Evolutionary conservation across 2,113 vertebrate genomes (phyloP).

Genomic region (Hipposideros armiger): DNA sequence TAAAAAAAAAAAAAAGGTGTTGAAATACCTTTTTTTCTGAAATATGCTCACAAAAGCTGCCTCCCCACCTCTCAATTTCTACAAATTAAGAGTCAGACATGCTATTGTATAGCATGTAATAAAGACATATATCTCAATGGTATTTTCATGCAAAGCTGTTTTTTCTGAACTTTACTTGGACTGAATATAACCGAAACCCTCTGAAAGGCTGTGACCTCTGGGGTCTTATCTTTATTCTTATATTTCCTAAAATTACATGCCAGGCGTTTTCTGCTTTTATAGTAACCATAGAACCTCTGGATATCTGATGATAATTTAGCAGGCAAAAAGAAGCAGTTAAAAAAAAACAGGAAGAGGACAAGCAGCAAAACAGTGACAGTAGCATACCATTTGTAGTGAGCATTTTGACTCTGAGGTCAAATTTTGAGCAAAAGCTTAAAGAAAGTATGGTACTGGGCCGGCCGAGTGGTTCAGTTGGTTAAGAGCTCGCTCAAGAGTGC

Average conservation of each 20-base stretch:
- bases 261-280: slow-evolving; percentile 38
- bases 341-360: neutral
- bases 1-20: neutral
- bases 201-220: slow-evolving; percentile 47
- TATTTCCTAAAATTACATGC: slow-evolving; percentile 24
- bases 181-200: slow-evolving; percentile 60
- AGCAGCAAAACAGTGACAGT: neutral
- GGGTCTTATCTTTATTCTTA: slow-evolving; percentile 23
- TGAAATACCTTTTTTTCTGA: neutral
- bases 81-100: slow-evolving; percentile 47
- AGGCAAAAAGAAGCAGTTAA: slow-evolving; percentile 18
- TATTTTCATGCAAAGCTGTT: slow-evolving; percentile 60
- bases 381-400: neutral
- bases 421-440: slow-evolving; percentile 24
- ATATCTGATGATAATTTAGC: slow-evolving; percentile 48
- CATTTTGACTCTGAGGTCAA: neutral
- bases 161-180: slow-evolving; percentile 44
- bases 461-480: too few relatives aligned
- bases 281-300: neutral
- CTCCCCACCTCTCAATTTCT: slow-evolving; percentile 24
- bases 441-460: neutral
- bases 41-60: slow-evolving; percentile 52
- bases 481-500: too few relatives aligned
- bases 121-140: slow-evolving; percentile 25
- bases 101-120: slow-evolving; percentile 31